Evolutionary conservation across 2,113 vertebrate genomes (phyloP), one percentile per base, ranked within the genome.

Genomic region (Falcunculus frontatus): DNA sequence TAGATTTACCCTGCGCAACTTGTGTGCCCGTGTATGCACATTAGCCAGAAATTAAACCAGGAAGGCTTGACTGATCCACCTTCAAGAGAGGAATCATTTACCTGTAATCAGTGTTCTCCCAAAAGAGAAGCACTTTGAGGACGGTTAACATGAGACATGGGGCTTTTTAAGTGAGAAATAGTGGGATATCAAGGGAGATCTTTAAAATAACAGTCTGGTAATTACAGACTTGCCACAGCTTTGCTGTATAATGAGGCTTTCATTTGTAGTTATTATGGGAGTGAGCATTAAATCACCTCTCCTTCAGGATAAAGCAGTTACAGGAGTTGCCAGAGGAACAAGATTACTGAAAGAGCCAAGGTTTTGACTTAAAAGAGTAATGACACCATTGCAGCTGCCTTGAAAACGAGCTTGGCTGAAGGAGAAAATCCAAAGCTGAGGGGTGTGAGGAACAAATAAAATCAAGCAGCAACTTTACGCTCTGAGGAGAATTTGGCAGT

Each of bases 281-380:
- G 56, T 27, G 49, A 90, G 82, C 76, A 78, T 67, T 96, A 93
- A 94, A 94, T 92, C 84, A 92, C 64, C 30, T 75, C 64, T 90
- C 63, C 76, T 42, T 75, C 75, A 72, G 79, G 85, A 64, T 26
- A 78, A 86, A 89, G 6, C 64, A 86, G 55, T 53, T 69, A 49
- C 44, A 72, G 20, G 57, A 68, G 69, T 75, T 97, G 91, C 85
- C 91, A 92, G 87, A 93, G 90, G 78, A 90, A 72, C 41, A 20
- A 42, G 76, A 89, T 70, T 89, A 68, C 56, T 64, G 64, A 88
- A 93, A 86, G 68, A 96, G 76, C 46, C 73, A 81, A 86, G 46
- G 37, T 92, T 92, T 93, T 93, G 44, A 87, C 93, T 96, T 86
- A 59, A 91, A 94, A 92, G 93, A 96, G 59, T 84, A 84, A 96